Percentiles rank a stretch among this genome's conserved stretches.
phyloP scores from a whole-genome alignment of 2,888 invertebrate genomes.

The Protonemura montana region DNA sequence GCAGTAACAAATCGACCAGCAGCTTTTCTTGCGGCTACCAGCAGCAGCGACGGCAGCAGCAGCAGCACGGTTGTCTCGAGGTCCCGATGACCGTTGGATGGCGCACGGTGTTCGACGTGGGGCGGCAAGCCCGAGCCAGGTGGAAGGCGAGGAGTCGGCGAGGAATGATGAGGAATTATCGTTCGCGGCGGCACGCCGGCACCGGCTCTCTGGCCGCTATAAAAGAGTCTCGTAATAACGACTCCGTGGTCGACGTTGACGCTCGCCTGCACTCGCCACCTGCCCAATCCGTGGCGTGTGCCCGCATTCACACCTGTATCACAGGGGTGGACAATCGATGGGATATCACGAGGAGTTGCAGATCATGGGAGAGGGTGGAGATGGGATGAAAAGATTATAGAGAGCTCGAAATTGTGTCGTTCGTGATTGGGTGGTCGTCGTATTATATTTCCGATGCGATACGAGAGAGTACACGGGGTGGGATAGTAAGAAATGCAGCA shows the following conservation, averaged over 20 bases:
- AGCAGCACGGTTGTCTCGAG: neutral
- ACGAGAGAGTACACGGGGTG: neutral
- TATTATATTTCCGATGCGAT: no score
- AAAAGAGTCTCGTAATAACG: neutral
- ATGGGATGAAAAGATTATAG: no score
- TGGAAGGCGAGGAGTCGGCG: neutral
- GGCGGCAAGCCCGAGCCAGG: neutral
- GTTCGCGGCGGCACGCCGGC: neutral
- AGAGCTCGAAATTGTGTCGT: no score
- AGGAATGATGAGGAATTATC: neutral
- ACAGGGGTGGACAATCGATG: neutral
- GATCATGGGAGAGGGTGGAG: neutral
- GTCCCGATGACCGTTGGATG: neutral
- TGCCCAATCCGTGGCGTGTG: slow-evolving; percentile 22
- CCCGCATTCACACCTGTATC: slow-evolving; percentile 17
- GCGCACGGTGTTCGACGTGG: no score
- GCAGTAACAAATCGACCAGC: neutral
- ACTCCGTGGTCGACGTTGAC: neutral
- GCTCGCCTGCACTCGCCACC: neutral
- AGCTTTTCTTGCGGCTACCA: neutral
- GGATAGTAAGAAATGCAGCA: no score
- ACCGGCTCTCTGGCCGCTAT: neutral
- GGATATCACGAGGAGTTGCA: neutral
- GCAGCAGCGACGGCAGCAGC: neutral
- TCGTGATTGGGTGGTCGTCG: no score